Evolutionary conservation across 2,113 vertebrate genomes (phyloP), one percentile per base, ranked within the genome.

Genomic region (Fulmarus glacialis): DNA sequence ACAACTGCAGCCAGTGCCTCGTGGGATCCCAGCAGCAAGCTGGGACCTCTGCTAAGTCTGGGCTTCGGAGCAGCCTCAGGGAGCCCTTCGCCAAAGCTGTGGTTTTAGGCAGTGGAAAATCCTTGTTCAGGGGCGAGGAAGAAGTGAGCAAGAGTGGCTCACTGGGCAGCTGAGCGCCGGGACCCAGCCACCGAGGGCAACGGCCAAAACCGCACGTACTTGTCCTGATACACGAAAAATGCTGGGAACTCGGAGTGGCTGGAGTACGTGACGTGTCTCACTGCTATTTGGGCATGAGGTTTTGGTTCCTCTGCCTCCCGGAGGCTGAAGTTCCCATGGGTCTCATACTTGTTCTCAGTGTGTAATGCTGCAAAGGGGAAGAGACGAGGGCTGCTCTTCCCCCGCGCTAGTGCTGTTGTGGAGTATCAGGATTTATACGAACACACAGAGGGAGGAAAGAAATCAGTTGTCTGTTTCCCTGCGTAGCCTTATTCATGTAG

Each of bases 391-490:
- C 52, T 55, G 53, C 21, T 77, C 63, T 86, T 73, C 36, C 40
- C 27, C 24, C 0, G 0, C 0, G 0, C 38, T 34, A 34, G 34
- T 1, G 3, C 59, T 73, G 67, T 30, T 58, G 38, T 14, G 26
- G 42, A n/a, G 22, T 12, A n/a, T 60, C 50, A 60, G 50, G 45
- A 48, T 58, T 82, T 89, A 89, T 22, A 77, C 17, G 81, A 77
- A 77, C 55, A 29, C 22, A 38, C 62, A 91, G 71, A 53, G 42
- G 15, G 75, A 89, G 43, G 53, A 92, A 92, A 95, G 24, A 40
- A 92, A 77, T 38, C 67, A n/a, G 47, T 40, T 24, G 45, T 45
- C 66, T 52, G 12, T 64, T 97, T 89, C 71, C 42, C 48, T 83
- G 34, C 73, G n/a, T 68, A 74, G 63, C 67, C 79, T 94, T 95